A percentile compares a stretch with the other conserved stretches of the same genome.
Conservation (phyloP, 2,113 vertebrate genomes). For the Phrynosoma platyrhinos region DNA sequence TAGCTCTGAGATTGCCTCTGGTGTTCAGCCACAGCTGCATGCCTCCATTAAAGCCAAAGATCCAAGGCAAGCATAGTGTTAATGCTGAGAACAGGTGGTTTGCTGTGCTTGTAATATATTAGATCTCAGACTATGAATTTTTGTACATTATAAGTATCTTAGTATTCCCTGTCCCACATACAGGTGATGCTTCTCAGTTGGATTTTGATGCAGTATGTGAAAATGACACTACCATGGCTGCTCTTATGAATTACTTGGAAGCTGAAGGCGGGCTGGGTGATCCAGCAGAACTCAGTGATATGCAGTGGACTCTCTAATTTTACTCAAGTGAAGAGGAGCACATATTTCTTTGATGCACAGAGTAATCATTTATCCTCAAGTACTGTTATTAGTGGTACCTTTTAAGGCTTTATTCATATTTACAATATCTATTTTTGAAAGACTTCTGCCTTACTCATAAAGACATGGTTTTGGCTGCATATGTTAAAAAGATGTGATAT, state of each 20-base stretch:
- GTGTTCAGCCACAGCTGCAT: too few relatives aligned
- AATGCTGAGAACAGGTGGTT: too few relatives aligned
- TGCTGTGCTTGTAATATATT: too few relatives aligned
- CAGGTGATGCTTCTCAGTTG: slow-evolving; percentile 85
- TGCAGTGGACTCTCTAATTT: slow-evolving; percentile 89
- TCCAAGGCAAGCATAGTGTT: too few relatives aligned
- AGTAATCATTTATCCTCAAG: slow-evolving; percentile 54
- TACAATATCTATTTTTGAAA: slow-evolving; percentile 54
- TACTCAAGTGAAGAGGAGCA: slow-evolving; percentile 34
- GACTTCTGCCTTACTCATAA: slow-evolving; percentile 58
- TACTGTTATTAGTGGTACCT: slow-evolving; percentile 64
- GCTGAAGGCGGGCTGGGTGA: slow-evolving; percentile 88
- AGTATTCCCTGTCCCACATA: too few relatives aligned
- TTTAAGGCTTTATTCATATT: slow-evolving; percentile 47
- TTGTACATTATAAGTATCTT: too few relatives aligned
- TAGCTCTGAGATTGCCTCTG: too few relatives aligned
- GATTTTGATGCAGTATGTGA: slow-evolving; percentile 88
- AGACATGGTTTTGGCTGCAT: slow-evolving; percentile 54
- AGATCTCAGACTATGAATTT: too few relatives aligned
- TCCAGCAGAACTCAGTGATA: slow-evolving; percentile 85
- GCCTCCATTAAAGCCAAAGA: too few relatives aligned
- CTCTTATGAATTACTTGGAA: slow-evolving; percentile 94
- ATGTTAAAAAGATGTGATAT: slow-evolving; percentile 59
- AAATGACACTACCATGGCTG: slow-evolving; percentile 87
- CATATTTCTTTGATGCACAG: slow-evolving; percentile 51